Base-by-base conservation (phyloP, 1,140 invertebrate species). In the Propsilocerus akamusi region DNA sequence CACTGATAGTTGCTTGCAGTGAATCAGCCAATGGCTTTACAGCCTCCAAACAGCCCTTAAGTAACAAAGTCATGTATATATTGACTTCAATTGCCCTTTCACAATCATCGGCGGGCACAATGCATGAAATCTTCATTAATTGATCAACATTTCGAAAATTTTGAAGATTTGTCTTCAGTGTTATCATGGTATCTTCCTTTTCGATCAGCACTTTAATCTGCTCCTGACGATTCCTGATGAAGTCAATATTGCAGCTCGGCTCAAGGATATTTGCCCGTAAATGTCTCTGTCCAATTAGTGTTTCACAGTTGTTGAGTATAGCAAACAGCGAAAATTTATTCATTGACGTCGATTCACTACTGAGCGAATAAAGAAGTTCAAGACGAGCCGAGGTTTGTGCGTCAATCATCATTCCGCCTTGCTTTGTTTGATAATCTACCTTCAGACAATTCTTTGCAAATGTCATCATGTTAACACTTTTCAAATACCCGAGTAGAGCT, bases 191-290 rank as follows among this genome's bases (percentile, higher is more conserved):
- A 17, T 74, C 65, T 17, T 72, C 68, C 58, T 77, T 74, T 30
- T 76, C 68, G 14, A 82, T 74, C 2, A 95, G 64, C 65, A 91
- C 86, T 51, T 76, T 67, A 0, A 94, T 75, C 49, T 80, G 80
- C 55, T 83, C 72, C 41, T 83, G 72, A 37, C 87, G 69, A 4
- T 73, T 65, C 51, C 73, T 65, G 48, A 93, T 88, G 0, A 78
- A 69, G 6, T 71, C 56, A 51, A 71, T 54, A 52, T 81, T 72
- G 59, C 71, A 78, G 5, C 78, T 73, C 1, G 88, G 88, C 61
- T 93, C 86, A n/a, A 94, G 67, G 51, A 94, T 80, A 23, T 77
- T 77, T 1, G 85, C 80, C 50, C 90, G 66, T 5, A 97, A 68
- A 2, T 83, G 68, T 51, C 86, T 67, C 25, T 76, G 68, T 4